Percentiles rank a stretch among this genome's conserved stretches.
These are phyloP conservation scores for Drosophila macrospina DNA, from an alignment of 2,888 invertebrate species.

Conservation along the genomic window DNA sequence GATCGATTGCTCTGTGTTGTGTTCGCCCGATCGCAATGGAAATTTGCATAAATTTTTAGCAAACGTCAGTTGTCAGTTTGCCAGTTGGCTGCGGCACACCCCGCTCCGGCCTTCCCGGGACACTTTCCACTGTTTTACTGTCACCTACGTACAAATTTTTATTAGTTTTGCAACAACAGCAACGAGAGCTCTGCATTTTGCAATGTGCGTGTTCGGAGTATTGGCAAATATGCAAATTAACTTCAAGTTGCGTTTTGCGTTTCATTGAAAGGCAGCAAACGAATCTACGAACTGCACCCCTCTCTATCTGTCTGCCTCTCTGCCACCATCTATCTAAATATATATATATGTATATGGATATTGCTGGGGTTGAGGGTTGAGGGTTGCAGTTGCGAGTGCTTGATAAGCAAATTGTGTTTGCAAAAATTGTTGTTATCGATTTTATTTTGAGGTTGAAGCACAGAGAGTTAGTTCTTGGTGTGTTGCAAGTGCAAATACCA, in stretches of 20 bases:
- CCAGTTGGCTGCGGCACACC: slow-evolving; percentile 4
- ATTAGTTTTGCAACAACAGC: slow-evolving; percentile 59
- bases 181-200: slow-evolving; percentile 55
- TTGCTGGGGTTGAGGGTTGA: slow-evolving; percentile 45
- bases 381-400: slow-evolving; percentile 52
- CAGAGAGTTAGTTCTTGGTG: slow-evolving; percentile 4
- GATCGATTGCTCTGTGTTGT: slow-evolving; percentile 25
- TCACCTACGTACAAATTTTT: slow-evolving; percentile 72
- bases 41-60: slow-evolving; percentile 70
- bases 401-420: slow-evolving; percentile 64
- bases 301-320: background rate
- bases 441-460: slow-evolving; percentile 42
- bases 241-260: slow-evolving; percentile 71
- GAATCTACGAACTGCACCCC: slow-evolving; percentile 22
- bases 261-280: slow-evolving; percentile 60
- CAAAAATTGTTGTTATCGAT: slow-evolving; percentile 63
- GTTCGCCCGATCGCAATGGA: slow-evolving; percentile 43
- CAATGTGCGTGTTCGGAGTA: slow-evolving; percentile 48
- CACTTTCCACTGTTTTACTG: slow-evolving; percentile 43
- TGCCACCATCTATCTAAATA: slow-evolving; percentile 1
- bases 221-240: slow-evolving; percentile 76
- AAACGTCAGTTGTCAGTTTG: slow-evolving; percentile 34
- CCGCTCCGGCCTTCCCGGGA: slow-evolving; percentile 10
- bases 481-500: slow-evolving; percentile 29
- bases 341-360: background rate